Base-by-base conservation (phyloP, 1,140 invertebrate species). In the Monochamus saltuarius region DNA sequence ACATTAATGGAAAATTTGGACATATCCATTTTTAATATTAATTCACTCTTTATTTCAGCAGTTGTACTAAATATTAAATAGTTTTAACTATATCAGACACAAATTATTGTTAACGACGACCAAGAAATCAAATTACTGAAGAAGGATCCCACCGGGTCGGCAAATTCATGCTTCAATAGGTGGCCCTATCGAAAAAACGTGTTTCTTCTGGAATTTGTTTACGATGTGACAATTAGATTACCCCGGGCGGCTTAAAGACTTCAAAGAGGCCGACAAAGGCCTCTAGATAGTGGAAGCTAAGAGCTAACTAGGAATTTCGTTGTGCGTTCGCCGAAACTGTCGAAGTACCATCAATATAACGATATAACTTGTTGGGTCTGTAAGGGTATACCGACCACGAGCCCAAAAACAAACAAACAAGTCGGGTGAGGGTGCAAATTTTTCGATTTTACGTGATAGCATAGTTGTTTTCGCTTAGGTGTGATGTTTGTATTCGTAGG, bases 151-250 rank as follows among this genome's bases (percentile, higher is more conserved):
- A 11, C 40, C 14, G 22, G 34, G 53, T 56, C 53, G 53, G 53
- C 53, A 45, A 56, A 56, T 45, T 34, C 38, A 56, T 56, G 53
- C 37, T 43, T 56, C 53, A 40, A 45, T 45, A 40, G 53, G 22
- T 43, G 37, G 39, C n/a, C 40, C 10, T 56, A 56, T 56, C 43
- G 39, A 56, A 56, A 56, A 56, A 56, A 56, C 45, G n/a, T 37
- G 53, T 66, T 68, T 68, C 65, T 61, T 61, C 38, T 56, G 67
- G 67, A 68, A 68, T 68, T 61, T 70, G 67, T 70, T 70, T 70
- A 70, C 61, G 66, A 70, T 70, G 68, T 70, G 68, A 70, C 68
- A 70, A 70, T 70, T 70, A 70, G 68, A 59, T 61, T 65, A 62
- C 54, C 62, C 54, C 67, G 61, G 56, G 56, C 64, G 64, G 67